Conservation (phyloP, 2,113 vertebrate genomes). For the Microtus richardsoni region DNA sequence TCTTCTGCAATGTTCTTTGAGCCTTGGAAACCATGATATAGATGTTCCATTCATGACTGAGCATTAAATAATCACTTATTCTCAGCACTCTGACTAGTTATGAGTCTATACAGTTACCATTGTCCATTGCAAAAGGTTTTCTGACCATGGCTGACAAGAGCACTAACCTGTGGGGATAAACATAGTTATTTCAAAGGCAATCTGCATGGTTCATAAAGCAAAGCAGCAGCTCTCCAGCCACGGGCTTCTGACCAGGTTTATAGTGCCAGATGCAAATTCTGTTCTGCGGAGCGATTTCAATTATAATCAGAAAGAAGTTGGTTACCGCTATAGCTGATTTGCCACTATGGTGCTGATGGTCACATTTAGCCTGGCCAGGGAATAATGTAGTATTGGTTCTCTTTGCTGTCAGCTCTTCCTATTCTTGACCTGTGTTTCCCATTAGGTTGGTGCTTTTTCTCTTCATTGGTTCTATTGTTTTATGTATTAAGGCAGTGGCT, state of each 20-base stretch:
- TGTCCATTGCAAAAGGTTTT: not conserved
- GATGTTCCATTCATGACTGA: not conserved
- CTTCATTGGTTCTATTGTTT: conserved; percentile 1
- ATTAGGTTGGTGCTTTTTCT: not conserved
- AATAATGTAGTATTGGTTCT: not conserved
- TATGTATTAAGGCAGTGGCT: not conserved
- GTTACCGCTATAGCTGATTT: not conserved
- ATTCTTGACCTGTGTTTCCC: not conserved
- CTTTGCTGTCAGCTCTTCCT: not conserved
- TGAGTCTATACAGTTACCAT: not conserved
- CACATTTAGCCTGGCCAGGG: not conserved
- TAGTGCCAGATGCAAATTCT: not conserved
- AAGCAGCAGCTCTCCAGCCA: not conserved
- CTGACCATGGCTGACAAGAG: not conserved
- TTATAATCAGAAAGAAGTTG: not conserved
- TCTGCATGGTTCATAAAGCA: not conserved
- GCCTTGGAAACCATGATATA: not conserved
- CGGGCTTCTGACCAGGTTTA: not conserved
- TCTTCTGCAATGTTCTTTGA: not conserved
- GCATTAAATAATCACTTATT: not conserved
- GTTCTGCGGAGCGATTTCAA: not conserved
- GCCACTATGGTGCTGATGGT: not conserved
- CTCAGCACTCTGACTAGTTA: not conserved
- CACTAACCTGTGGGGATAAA: not conserved
- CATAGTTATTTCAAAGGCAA: not conserved